Base-by-base conservation (phyloP, 2,888 invertebrate species). In the Microplitis manilae region DNA sequence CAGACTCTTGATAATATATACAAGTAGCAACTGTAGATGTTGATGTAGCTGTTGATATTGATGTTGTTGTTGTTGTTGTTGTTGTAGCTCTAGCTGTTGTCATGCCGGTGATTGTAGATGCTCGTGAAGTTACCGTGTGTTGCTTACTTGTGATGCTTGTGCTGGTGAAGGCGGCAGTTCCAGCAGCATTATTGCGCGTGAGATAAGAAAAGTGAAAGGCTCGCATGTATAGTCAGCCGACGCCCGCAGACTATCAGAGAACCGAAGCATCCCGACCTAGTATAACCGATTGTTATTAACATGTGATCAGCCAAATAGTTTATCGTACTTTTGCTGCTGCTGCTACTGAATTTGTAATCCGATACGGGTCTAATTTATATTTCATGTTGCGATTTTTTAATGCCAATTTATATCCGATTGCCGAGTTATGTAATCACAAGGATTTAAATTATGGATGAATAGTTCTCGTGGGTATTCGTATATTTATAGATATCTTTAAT, bases 121-220 rank as follows among this genome's bases (percentile, higher is more conserved):
- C 30, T 30, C 30, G 30, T 30, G 30, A 30, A 30, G 30, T 30
- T 30, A 30, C 30, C 30, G 30, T 30, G 30, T 30, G 30, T 30
- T 68, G 41, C 9, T 50, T 30, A 41, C 15, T 68, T 30, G 30
- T 30, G 59, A 6, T 60, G 17, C 9, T 69, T 38, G 30, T 38
- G 9, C 73, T 80, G 77, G 79, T 77, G 71, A 69, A 73, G 77
- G 70, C 73, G 76, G 73, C 75, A 73, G 73, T 77, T 73, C 76
- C 72, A 72, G 69, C 68, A 78, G 70, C 75, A 75, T 74, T 17
- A 77, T 75, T 77, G 80, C 80, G 77, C 79, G 79, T 64, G 83
- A 50, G 61, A 68, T 73, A 85, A 82, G 82, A 85, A 85, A 87
- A 87, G 87, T 87, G 88, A 88, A 88, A 87, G 88, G 87, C 79